A percentile compares a stretch with the other conserved stretches of the same genome.
phyloP scores from a whole-genome alignment of 1,140 invertebrate genomes.

The Drosophila pectinifera region DNA sequence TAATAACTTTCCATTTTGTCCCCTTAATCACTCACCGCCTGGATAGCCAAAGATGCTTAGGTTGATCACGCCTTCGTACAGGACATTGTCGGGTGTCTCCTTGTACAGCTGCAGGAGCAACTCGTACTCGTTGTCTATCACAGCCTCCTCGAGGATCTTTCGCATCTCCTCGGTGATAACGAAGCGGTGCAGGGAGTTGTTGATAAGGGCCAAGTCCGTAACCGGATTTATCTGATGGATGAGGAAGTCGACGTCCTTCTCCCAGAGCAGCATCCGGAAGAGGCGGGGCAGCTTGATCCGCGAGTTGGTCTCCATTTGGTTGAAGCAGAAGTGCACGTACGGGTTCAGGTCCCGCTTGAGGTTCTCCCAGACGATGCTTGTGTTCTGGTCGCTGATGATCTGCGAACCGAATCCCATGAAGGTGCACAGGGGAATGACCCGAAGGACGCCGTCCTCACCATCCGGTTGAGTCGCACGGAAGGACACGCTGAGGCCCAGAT shows the following conservation, averaged over 20 bases:
- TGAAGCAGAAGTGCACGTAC: conserved; percentile 4
- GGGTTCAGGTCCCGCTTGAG: conserved; percentile 53
- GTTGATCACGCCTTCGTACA: conserved; percentile 61
- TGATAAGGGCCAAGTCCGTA: conserved; percentile 58
- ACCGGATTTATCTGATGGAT: conserved; percentile 33
- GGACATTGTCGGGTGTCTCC: conserved; percentile 48
- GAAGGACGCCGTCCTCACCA: background rate
- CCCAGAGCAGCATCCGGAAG: conserved; percentile 50
- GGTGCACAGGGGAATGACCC: conserved; percentile 48
- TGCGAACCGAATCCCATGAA: conserved; percentile 50
- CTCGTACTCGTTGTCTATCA: conserved; percentile 46
- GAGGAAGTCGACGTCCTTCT: conserved; percentile 37
- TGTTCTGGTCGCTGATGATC: conserved; percentile 63
- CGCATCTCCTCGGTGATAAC: conserved; percentile 59
- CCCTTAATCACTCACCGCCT: conserved; percentile 24
- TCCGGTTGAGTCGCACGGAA: conserved; percentile 35
- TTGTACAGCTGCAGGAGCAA: conserved; percentile 58
- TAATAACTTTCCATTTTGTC: too few species aligned
- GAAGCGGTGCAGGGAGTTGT: conserved; percentile 73
- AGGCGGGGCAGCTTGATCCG: conserved; percentile 49
- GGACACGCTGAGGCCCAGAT: conserved; percentile 55
- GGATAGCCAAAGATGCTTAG: conserved; percentile 67
- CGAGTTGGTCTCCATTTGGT: conserved; percentile 57
- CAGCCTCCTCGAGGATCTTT: conserved; percentile 46
- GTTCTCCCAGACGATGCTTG: conserved; percentile 64